Evolutionary conservation across 2,797 vertebrate genomes (phyloP).

Genomic region (Pseudochromis fuscus): DNA sequence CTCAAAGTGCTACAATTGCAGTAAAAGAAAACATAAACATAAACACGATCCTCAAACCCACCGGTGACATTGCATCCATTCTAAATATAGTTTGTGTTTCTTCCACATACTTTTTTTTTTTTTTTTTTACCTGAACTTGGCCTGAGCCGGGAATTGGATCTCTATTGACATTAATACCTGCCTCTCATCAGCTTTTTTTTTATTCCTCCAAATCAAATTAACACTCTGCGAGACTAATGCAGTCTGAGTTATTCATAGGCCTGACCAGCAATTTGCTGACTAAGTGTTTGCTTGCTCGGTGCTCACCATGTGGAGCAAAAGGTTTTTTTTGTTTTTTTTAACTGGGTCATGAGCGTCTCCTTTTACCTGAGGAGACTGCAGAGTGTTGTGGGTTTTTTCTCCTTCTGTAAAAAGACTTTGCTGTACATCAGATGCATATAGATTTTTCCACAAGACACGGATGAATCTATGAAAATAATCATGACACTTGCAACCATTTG

Average conservation of each 20-base stretch:
- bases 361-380: constrained; percentile 37
- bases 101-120: no score
- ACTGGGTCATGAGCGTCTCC: constrained; percentile 72
- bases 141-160: constrained; percentile 14
- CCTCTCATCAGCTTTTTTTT: constrained; percentile 21
- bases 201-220: constrained; percentile 42
- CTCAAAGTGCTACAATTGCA: no score
- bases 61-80: no score
- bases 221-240: constrained; percentile 29
- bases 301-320: constrained; percentile 53
- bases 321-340: constrained; percentile 52
- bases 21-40: no score
- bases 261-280: constrained; percentile 63
- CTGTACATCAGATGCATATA: constrained; percentile 15
- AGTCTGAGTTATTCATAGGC: constrained; percentile 60
- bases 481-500: constrained; percentile 2
- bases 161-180: constrained; percentile 24
- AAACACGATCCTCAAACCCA: no score
- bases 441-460: constrained; percentile 25
- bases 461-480: constrained; percentile 10
- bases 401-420: constrained; percentile 5
- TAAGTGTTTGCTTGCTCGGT: constrained; percentile 43
- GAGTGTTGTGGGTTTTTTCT: constrained; percentile 27
- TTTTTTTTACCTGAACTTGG: background rate
- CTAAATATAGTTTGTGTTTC: no score